Percentiles rank a stretch among this genome's conserved stretches.
Conservation (phyloP, 2,797 vertebrate species). For the Bovichtus diacanthus region DNA sequence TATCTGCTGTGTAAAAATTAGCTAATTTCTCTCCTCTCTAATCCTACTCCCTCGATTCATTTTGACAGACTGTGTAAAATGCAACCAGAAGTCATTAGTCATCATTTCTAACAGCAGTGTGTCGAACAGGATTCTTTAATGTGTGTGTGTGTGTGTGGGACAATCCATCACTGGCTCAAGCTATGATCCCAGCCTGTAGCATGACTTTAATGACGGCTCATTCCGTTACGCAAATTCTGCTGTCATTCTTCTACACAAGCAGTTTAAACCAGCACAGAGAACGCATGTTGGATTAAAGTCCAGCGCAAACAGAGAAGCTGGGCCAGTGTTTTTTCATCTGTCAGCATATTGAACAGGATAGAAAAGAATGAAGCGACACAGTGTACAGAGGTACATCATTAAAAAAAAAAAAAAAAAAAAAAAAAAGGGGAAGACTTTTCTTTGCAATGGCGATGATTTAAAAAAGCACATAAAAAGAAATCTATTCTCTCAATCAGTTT, state of each 20-base stretch:
- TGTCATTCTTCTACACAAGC: conserved; percentile 7
- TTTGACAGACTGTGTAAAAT: conserved; percentile 33
- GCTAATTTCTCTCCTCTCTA: not conserved
- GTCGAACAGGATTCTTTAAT: conserved; percentile 42
- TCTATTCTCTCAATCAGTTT: too few species aligned
- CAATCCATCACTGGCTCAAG: conserved; percentile 6
- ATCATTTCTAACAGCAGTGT: conserved; percentile 32
- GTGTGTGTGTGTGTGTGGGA: conserved; percentile 22
- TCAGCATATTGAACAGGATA: not conserved
- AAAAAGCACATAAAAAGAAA: too few species aligned
- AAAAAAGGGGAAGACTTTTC: not conserved
- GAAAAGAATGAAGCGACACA: not conserved
- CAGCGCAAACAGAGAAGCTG: not conserved
- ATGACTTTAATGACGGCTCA: conserved; percentile 30
- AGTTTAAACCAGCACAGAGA: conserved; percentile 1
- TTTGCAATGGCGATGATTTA: too few species aligned
- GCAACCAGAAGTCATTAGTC: conserved; percentile 17
- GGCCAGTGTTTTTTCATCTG: not conserved
- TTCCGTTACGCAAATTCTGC: conserved; percentile 26
- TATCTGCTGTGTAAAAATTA: conserved; percentile 1
- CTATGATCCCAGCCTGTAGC: conserved; percentile 29
- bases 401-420: not conserved
- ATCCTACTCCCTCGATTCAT: conserved; percentile 2
- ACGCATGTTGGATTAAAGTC: conserved; percentile 11
- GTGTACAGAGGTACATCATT: not conserved